These are phyloP conservation scores for Prinia subflava DNA, from an alignment of 2,113 vertebrate species.

Conservation along the genomic window DNA sequence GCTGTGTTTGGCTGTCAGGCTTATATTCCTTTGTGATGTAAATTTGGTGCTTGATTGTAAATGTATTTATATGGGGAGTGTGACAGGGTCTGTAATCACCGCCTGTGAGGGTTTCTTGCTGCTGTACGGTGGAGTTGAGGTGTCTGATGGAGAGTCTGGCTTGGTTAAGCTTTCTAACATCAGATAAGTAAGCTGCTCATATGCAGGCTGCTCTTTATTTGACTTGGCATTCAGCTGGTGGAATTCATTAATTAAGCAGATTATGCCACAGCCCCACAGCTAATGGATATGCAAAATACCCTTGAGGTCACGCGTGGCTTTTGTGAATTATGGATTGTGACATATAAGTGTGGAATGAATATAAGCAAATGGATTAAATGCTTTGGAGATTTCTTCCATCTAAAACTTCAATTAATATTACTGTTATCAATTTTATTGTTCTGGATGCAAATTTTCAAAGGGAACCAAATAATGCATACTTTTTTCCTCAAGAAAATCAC, in stretches of 20 bases:
- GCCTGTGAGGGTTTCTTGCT: not conserved
- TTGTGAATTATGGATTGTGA: conserved; percentile 10
- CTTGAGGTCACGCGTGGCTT: not conserved
- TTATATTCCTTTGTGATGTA: not conserved
- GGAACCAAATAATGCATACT: not conserved
- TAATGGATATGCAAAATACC: conserved; percentile 20
- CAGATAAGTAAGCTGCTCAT: not conserved
- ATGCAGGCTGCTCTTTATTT: not conserved
- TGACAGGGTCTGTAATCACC: not conserved
- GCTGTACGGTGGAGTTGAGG: not conserved
- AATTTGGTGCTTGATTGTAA: not conserved
- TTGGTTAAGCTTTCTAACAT: not conserved
- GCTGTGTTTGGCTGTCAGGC: not conserved
- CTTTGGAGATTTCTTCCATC: conserved; percentile 15
- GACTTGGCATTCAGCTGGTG: conserved; percentile 38
- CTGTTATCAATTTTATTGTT: not conserved
- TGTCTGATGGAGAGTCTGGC: not conserved
- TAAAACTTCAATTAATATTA: conserved; percentile 4
- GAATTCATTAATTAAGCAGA: conserved; percentile 45
- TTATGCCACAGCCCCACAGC: conserved; percentile 3
- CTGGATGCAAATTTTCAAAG: conserved; percentile 15
- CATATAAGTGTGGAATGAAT: not conserved
- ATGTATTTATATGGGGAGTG: not conserved
- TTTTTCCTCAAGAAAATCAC: not conserved
- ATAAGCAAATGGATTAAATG: conserved; percentile 22